These are phyloP conservation scores for Limnephilus rhombicus DNA, from an alignment of 2,888 invertebrate species.

Conservation along the genomic window DNA sequence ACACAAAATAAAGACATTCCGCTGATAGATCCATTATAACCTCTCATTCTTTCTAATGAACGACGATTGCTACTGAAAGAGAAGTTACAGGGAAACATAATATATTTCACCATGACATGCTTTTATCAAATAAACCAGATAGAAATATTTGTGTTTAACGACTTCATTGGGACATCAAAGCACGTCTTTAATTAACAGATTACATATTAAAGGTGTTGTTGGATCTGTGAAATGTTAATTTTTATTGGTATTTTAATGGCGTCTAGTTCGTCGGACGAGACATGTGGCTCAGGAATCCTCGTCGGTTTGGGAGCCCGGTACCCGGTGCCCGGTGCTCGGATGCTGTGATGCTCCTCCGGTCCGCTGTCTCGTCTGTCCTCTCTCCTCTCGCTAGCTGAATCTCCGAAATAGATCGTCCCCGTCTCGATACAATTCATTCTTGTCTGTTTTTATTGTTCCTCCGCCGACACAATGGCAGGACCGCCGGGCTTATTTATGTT, in stretches of 20 bases:
- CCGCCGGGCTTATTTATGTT: conserved; percentile 53
- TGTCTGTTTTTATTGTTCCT: conserved; percentile 53
- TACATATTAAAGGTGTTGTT: conserved; percentile 14
- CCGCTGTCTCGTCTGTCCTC: neutral
- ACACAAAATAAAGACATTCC: neutral
- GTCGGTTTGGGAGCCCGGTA: neutral
- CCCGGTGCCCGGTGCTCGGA: neutral
- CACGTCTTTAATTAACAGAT: neutral
- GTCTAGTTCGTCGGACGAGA: neutral
- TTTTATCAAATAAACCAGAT: neutral
- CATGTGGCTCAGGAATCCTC: conserved; percentile 12
- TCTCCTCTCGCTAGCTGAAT: conserved; percentile 40
- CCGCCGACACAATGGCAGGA: conserved; percentile 55
- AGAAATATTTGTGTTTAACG: neutral
- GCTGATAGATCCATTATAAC: neutral
- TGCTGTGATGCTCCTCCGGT: neutral
- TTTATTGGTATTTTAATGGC: conserved; percentile 20
- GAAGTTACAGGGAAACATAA: neutral
- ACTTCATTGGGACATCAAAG: conserved; percentile 11
- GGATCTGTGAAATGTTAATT: neutral
- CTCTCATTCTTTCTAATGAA: neutral
- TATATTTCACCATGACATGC: neutral
- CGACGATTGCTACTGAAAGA: neutral
- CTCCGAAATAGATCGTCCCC: conserved; percentile 53
- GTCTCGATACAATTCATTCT: conserved; percentile 51